Conservation (phyloP, 2,797 vertebrate genomes). For the Muraenolepis orangiensis region DNA sequence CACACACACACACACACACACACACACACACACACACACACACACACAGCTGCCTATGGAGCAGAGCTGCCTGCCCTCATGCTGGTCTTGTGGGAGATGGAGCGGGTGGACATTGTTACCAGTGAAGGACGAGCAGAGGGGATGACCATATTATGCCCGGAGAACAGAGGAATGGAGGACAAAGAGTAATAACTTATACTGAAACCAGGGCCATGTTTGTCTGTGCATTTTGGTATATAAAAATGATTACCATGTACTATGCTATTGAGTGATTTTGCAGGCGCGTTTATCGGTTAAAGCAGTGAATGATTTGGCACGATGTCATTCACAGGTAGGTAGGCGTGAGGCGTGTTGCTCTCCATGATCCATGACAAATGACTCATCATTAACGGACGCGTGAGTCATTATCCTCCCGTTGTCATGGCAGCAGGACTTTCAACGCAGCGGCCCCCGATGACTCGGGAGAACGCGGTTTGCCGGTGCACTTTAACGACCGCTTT, state of each 20-base stretch:
- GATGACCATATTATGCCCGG: constrained; percentile 28
- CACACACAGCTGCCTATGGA: constrained; percentile 25
- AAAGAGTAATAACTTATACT: constrained; percentile 9
- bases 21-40: constrained; percentile 10
- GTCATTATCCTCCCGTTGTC: too few species aligned
- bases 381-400: too few species aligned
- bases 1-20: constrained; percentile 1
- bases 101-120: constrained; percentile 37
- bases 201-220: too few species aligned
- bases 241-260: too few species aligned
- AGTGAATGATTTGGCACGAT: too few species aligned
- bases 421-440: background rate
- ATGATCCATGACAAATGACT: too few species aligned
- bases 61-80: constrained; percentile 48
- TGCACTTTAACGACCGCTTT: constrained; percentile 23
- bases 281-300: too few species aligned
- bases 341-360: too few species aligned
- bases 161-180: constrained; percentile 30
- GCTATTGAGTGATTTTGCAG: too few species aligned
- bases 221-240: too few species aligned
- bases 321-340: too few species aligned
- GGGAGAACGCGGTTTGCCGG: too few species aligned
- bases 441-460: constrained; percentile 31
- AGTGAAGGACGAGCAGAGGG: constrained; percentile 44
- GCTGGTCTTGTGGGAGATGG: constrained; percentile 61